Evolutionary conservation across 2,888 invertebrate genomes (phyloP).

Genomic region (Heliconius ismenius): DNA sequence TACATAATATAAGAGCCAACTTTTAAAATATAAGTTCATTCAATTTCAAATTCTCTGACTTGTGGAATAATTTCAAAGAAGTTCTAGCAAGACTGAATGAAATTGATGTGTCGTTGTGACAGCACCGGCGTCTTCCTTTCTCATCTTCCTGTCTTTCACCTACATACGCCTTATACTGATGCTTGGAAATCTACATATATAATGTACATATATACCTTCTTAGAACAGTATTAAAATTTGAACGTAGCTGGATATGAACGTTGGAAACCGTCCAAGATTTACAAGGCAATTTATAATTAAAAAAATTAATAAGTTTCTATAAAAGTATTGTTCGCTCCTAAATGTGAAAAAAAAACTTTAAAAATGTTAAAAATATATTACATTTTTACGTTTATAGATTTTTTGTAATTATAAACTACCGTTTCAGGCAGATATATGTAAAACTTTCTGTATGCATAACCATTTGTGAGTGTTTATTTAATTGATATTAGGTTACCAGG

Average conservation of each 20-base stretch:
- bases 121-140: conserved; percentile 10
- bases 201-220: background rate
- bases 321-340: no score
- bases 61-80: conserved; percentile 11
- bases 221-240: no score
- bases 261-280: no score
- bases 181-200: background rate
- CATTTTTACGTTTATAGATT: background rate
- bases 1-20: no score
- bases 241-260: no score
- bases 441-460: background rate
- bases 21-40: background rate
- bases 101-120: conserved; percentile 15
- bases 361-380: no score
- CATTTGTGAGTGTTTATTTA: no score
- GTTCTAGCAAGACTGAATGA: background rate
- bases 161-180: conserved; percentile 1
- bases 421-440: background rate
- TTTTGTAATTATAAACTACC: background rate
- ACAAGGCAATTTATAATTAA: no score
- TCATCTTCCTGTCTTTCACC: conserved; percentile 13
- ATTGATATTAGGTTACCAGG: no score
- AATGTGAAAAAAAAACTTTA: no score
- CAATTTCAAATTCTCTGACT: background rate
- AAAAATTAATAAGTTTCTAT: no score